phyloP scores from a whole-genome alignment of 2,113 vertebrate genomes.

The Ciconia boyciana region DNA sequence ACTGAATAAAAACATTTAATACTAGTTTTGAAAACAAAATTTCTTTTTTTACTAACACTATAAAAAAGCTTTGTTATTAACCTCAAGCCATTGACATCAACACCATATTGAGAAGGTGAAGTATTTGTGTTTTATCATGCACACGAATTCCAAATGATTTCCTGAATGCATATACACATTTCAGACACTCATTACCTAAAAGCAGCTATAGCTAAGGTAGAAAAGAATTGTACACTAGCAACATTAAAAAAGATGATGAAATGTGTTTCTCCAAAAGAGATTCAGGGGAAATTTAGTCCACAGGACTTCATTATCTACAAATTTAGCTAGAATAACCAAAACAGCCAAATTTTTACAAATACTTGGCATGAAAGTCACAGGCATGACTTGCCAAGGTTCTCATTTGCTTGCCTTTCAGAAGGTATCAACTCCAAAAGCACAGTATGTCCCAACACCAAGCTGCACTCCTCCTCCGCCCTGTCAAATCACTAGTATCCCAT shows the following conservation, averaged over 20 bases:
- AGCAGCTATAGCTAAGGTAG: not conserved
- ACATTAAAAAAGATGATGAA: not conserved
- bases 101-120: not conserved
- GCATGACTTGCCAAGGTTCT: not conserved
- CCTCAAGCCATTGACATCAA: not conserved
- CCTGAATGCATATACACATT: not conserved
- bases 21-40: not conserved
- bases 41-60: not conserved
- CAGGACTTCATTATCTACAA: not conserved
- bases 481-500: not conserved
- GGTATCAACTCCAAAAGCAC: not conserved
- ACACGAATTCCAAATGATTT: not conserved
- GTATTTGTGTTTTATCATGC: not conserved
- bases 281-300: not conserved
- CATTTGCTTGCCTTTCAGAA: not conserved
- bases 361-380: not conserved
- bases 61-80: not conserved
- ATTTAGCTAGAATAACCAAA: not conserved
- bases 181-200: not conserved
- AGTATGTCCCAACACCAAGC: not conserved
- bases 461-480: not conserved
- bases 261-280: not conserved
- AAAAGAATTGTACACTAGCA: not conserved
- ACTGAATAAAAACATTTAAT: not conserved
- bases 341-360: not conserved